Evolutionary conservation across 92 coral and sea anemone species (phyloP), one percentile per base, ranked within the genome.

Genomic region (Ricordea florida): DNA sequence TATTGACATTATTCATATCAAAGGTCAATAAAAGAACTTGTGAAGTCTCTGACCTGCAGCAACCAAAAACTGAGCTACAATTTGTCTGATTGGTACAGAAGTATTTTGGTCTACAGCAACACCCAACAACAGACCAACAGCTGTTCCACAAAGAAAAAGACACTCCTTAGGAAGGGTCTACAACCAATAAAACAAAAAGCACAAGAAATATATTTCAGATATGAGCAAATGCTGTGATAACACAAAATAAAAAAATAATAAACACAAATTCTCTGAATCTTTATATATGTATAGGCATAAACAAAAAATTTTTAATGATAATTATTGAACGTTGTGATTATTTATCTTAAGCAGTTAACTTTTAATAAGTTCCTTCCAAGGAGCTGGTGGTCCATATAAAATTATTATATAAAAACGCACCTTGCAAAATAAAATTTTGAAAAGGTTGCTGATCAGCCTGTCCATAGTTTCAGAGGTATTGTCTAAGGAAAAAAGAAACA

Each of bases 81-180:
- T 61, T 49, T 76, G 22, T 25, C 38, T 62, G 34, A 25, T 23
- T 16, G 17, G 48, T 1, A 66, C 45, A 40, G 47, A 42, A 15
- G 51, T 51, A 13, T 55, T 26, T 17, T 23, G 56, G 22, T 57
- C 72, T 33, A 79, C 23, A 34, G 42, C 64, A 14, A 59, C 57
- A 41, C 79, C 64, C 17, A 83, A 49, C 20, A 75, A 68, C 11
- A 83, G 47, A 34, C 73, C 72, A 61, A 67, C 20, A 28, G 83
- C 76, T 57, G 81, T 83, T 29, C 84, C 89, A 75, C 84, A 57
- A 1, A 83, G 70, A 35, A 75, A 68, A 28, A 52, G 23, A 57
- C 89, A 83, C 52, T 83, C 84, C 74, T 83, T 83, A 6, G 70
- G 69, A 38, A 37, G n/a, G 69, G 13, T 40, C 78, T 60, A 57